Evolutionary conservation across 2,113 vertebrate species (phyloP).

Genomic region (Pao palembangensis): DNA sequence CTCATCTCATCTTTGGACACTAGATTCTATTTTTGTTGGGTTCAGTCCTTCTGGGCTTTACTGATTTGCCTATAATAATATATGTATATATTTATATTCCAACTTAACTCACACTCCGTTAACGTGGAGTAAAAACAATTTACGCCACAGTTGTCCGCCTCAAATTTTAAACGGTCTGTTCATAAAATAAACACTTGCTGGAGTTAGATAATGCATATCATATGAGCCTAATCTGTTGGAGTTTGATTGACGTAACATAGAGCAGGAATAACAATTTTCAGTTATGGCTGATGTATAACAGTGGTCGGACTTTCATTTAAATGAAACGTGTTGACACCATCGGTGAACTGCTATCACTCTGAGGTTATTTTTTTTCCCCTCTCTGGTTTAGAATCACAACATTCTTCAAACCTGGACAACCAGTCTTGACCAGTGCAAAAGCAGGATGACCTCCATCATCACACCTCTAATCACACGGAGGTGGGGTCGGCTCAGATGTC

Average conservation of each 20-base stretch:
- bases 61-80: neutral
- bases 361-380: neutral
- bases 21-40: too few relatives aligned
- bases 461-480: slow-evolving; percentile 60
- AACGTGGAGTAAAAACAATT: neutral
- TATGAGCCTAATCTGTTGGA: slow-evolving; percentile 13
- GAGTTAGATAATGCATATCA: neutral
- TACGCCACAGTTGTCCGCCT: too few relatives aligned
- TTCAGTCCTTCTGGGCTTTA: neutral
- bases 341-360: neutral
- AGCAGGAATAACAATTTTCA: neutral
- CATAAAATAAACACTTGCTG: neutral
- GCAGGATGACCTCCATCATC: slow-evolving; percentile 67
- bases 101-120: too few relatives aligned
- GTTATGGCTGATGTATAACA: neutral
- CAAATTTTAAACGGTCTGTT: neutral
- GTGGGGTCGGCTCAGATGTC: slow-evolving; percentile 49
- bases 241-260: neutral
- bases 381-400: neutral
- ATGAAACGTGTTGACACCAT: neutral
- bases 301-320: neutral
- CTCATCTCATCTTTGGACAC: too few relatives aligned
- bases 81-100: too few relatives aligned
- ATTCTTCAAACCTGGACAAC: neutral
- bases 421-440: slow-evolving; percentile 14